phyloP scores from a whole-genome alignment of 2,888 invertebrate species.

The Seladonia tumulorum region DNA sequence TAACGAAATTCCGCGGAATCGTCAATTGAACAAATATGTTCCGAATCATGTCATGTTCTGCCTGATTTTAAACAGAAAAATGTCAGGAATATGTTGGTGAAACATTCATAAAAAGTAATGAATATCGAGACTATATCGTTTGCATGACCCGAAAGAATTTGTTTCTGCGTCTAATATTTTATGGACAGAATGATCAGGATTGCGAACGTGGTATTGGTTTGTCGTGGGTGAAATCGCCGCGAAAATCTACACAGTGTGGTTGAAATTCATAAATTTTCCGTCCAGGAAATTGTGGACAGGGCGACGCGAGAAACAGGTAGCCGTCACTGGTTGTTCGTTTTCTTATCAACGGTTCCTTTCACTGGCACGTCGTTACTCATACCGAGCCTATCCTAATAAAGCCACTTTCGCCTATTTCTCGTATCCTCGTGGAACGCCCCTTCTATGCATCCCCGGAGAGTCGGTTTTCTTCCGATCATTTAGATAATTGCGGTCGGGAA shows the following conservation, averaged over 20 bases:
- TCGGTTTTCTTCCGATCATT: constrained; percentile 8
- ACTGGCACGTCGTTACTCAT: constrained; percentile 68
- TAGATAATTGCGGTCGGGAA: not conserved
- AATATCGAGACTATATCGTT: not conserved
- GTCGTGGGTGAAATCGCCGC: not conserved
- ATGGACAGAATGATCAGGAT: not conserved
- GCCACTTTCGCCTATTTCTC: constrained; percentile 66
- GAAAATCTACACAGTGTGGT: constrained; percentile 7
- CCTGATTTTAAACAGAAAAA: not conserved
- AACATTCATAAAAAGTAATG: not conserved
- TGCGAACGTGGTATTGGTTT: constrained; percentile 3
- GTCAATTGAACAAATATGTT: not conserved
- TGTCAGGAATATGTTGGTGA: not conserved
- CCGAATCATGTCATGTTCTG: not conserved
- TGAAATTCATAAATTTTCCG: constrained; percentile 55
- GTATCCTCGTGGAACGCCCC: constrained; percentile 27
- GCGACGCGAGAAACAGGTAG: constrained; percentile 54
- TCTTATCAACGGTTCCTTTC: constrained; percentile 72
- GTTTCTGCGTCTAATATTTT: not conserved
- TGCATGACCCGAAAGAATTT: not conserved
- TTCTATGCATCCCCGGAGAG: not conserved
- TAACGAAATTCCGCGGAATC: not conserved
- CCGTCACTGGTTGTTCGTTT: constrained; percentile 28
- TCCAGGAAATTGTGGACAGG: constrained; percentile 17
- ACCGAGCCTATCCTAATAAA: constrained; percentile 68